Percentiles rank a stretch among this genome's conserved stretches.
Evolutionary conservation across 2,888 invertebrate species (phyloP).

Genomic region (Dermolepida albohirtum): DNA sequence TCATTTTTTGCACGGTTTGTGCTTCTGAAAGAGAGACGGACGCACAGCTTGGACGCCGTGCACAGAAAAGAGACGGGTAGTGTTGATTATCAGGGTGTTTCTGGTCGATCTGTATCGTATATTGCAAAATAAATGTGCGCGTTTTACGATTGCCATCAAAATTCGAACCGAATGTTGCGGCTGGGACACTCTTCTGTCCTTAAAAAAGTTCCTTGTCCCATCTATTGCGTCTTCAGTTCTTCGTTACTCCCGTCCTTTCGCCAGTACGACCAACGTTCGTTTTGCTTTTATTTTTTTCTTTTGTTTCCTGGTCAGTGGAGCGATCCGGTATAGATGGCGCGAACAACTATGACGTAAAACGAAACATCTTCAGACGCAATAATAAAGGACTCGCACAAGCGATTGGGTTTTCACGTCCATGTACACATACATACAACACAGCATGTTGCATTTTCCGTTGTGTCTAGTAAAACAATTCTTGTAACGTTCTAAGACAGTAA

Average conservation of each 20-base stretch:
- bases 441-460: too few relatives aligned
- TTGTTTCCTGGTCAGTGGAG: constrained; percentile 30
- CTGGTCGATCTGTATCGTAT: constrained; percentile 52
- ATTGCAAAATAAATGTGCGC: constrained; percentile 56
- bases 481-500: too few relatives aligned
- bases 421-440: constrained; percentile 5
- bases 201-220: constrained; percentile 21
- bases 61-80: constrained; percentile 49
- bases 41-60: constrained; percentile 47
- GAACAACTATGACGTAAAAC: constrained; percentile 16
- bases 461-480: too few relatives aligned
- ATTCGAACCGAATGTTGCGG: constrained; percentile 40
- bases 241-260: neutral
- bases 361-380: constrained; percentile 20
- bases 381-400: constrained; percentile 17
- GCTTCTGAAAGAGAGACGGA: constrained; percentile 46
- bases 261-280: constrained; percentile 9
- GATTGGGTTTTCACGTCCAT: constrained; percentile 21
- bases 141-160: constrained; percentile 54
- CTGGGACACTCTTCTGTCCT: constrained; percentile 23
- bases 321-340: constrained; percentile 27
- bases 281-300: constrained; percentile 26
- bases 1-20: constrained; percentile 49
- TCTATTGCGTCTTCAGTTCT: constrained; percentile 6
- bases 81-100: constrained; percentile 52